Percentiles rank a stretch among this genome's conserved stretches.
Conservation (phyloP, 2,797 vertebrate species). For the Gorsachius magnificus region DNA sequence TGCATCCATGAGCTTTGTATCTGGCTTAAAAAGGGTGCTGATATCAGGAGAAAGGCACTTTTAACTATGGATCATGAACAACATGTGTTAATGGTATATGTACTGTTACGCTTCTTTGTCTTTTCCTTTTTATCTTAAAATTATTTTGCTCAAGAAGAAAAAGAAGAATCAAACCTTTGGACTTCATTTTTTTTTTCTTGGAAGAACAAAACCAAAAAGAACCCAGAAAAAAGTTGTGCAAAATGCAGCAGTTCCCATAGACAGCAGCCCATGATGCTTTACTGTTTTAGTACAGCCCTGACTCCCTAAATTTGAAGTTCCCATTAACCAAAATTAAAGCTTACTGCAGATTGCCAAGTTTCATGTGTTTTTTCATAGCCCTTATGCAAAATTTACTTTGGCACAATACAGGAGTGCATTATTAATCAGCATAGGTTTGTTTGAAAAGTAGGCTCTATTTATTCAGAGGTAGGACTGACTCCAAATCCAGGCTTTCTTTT, state of each 20-base stretch:
- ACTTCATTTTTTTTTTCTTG: background rate
- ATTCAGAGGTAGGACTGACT: conserved; percentile 34
- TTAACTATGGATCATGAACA: background rate
- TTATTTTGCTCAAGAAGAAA: background rate
- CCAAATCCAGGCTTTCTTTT: conserved; percentile 45
- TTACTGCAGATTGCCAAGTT: background rate
- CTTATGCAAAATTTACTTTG: conserved; percentile 38
- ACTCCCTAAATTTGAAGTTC: background rate
- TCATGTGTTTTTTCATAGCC: background rate
- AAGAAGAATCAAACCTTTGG: background rate
- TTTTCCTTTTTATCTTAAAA: background rate
- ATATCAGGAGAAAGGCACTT: background rate
- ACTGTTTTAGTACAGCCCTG: background rate
- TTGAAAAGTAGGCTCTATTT: conserved; percentile 48
- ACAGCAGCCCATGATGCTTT: background rate
- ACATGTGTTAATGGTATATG: background rate
- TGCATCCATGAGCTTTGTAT: background rate
- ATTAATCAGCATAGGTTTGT: conserved; percentile 53
- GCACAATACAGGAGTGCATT: background rate
- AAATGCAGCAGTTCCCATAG: background rate
- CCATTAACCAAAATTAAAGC: conserved; percentile 13
- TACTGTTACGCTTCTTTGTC: background rate
- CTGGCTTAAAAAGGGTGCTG: background rate
- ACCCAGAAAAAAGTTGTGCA: background rate
- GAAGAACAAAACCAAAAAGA: background rate